phyloP scores from a whole-genome alignment of 2,888 invertebrate species.

The Noctua fimbriata region DNA sequence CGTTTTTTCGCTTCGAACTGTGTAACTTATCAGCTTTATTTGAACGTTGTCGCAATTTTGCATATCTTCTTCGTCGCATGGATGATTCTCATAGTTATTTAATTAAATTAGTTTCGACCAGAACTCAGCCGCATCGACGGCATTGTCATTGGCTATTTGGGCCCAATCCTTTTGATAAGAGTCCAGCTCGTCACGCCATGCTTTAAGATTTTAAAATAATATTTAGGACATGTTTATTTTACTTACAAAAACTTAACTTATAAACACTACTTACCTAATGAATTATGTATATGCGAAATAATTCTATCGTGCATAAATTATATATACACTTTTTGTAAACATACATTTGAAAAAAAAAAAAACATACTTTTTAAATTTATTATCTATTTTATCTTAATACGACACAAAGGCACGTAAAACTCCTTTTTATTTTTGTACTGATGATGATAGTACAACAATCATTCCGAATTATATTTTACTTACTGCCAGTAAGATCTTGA shows the following conservation, averaged over 20 bases:
- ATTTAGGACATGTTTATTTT: background rate
- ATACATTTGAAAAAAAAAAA: background rate
- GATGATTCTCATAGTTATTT: too few relatives aligned
- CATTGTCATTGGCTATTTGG: too few relatives aligned
- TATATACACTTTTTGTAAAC: background rate
- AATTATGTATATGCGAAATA: background rate
- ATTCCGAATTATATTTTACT: conserved; percentile 2
- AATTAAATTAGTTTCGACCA: background rate
- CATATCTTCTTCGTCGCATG: too few relatives aligned
- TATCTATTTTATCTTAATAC: background rate
- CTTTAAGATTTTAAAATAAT: background rate
- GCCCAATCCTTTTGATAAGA: too few relatives aligned
- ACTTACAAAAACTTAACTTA: background rate
- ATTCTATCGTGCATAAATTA: background rate
- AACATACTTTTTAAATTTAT: background rate
- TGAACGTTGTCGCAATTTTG: background rate
- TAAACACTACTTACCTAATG: background rate
- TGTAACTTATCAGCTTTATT: conserved; percentile 6
- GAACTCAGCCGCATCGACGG: too few relatives aligned
- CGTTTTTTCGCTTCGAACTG: background rate
- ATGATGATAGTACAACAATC: background rate
- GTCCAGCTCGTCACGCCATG: too few relatives aligned
- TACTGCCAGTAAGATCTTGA: conserved; percentile 21
- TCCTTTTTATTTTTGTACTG: background rate
- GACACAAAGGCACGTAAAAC: background rate